Evolutionary conservation across 2,888 invertebrate genomes (phyloP).

Genomic region (Nipponacmea schrenckii): DNA sequence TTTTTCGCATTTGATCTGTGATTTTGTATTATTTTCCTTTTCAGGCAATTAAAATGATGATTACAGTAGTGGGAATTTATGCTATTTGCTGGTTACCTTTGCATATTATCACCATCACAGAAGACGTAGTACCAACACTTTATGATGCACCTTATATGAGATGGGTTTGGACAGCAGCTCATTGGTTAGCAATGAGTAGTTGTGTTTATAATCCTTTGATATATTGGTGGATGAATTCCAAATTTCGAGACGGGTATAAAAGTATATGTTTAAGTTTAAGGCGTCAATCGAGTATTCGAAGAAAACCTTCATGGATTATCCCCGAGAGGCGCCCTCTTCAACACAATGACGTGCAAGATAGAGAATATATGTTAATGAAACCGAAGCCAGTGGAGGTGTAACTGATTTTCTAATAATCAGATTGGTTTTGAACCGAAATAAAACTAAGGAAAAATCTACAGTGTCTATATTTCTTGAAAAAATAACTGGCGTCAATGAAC

Average conservation of each 20-base stretch:
- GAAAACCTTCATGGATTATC: background rate
- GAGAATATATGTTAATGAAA: too few species aligned
- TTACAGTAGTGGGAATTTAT: conserved; percentile 91
- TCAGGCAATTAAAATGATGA: conserved; percentile 78
- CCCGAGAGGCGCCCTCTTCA: background rate
- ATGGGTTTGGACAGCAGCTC: conserved; percentile 70
- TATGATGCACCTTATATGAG: conserved; percentile 39
- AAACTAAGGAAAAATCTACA: too few species aligned
- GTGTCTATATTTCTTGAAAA: too few species aligned
- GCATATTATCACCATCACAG: conserved; percentile 88
- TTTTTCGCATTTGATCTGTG: too few species aligned
- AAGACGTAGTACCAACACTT: conserved; percentile 41
- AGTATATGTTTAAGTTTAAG: conserved; percentile 11
- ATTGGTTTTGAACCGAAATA: too few species aligned
- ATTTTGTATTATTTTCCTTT: conserved; percentile 26
- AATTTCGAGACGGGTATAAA: conserved; percentile 65
- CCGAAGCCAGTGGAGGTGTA: too few species aligned
- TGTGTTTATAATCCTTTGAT: conserved; percentile 96
- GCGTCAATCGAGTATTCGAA: background rate
- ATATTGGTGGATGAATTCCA: conserved; percentile 96
- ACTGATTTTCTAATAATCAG: too few species aligned
- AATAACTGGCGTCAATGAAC: too few species aligned
- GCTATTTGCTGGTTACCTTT: conserved; percentile 94
- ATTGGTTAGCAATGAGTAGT: conserved; percentile 91
- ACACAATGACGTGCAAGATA: background rate